phyloP scores from a whole-genome alignment of 2,888 invertebrate genomes.

The Oligia latruncula region DNA sequence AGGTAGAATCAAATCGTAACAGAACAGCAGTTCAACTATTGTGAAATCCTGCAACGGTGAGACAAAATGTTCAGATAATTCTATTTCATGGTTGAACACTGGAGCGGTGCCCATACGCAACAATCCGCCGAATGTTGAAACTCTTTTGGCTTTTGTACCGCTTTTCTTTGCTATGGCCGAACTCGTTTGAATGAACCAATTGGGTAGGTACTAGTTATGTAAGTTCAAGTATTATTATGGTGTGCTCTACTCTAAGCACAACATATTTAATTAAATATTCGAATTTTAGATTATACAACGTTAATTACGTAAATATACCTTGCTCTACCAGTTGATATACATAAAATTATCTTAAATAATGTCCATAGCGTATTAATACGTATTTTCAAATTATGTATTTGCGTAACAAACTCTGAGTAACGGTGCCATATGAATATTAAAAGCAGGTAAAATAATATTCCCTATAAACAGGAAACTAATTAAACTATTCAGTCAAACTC shows the following conservation, averaged over 20 bases:
- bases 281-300: constrained; percentile 24
- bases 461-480: background rate
- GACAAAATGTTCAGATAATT: constrained; percentile 65
- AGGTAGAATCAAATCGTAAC: constrained; percentile 21
- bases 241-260: constrained; percentile 18
- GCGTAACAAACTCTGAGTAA: background rate
- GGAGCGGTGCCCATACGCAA: constrained; percentile 66
- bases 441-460: background rate
- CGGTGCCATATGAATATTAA: background rate
- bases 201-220: constrained; percentile 52
- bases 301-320: constrained; percentile 10
- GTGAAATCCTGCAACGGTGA: constrained; percentile 53
- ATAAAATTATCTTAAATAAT: constrained; percentile 9
- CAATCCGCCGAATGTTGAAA: constrained; percentile 66
- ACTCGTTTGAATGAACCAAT: constrained; percentile 63
- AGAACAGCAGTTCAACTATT: constrained; percentile 44
- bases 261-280: constrained; percentile 11
- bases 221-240: constrained; percentile 43
- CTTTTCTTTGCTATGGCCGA: constrained; percentile 51
- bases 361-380: background rate
- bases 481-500: too few species aligned
- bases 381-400: background rate
- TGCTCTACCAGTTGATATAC: constrained; percentile 3
- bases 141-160: constrained; percentile 59
- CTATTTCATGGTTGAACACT: constrained; percentile 70